Base-by-base conservation (phyloP, 2,888 invertebrate genomes). In the Halocaridina rubra region DNA sequence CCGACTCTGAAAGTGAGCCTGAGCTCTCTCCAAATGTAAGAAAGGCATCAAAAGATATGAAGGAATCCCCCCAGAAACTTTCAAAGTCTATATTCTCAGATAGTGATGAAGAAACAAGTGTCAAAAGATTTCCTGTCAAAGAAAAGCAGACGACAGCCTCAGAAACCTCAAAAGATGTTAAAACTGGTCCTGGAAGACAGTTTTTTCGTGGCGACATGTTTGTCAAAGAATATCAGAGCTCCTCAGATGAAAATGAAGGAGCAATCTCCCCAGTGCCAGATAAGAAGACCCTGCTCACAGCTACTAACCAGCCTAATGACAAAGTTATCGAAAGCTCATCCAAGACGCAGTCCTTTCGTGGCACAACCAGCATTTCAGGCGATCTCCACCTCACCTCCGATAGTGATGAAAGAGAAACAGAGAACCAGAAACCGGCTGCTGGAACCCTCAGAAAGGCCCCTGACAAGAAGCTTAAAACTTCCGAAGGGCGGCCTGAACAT, bases 381-480 rank as follows among this genome's bases (percentile, higher is more conserved):
- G 82, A 82, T 77, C 61, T 82, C 19, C 82, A 33, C 19, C 77
- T 82, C 82, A 82, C 82, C 69, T 82, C 84, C 29, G 84, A 84
- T 33, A 84, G 84, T 24, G 86, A 86, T 19, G 86, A 79, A 61
- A 53, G 82, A 59, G 88, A 88, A 74, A 80, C 75, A 27, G 88
- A 88, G 61, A 88, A 88, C 67, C 84, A 88, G 81, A 85, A 84
- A 82, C 82, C 71, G 71, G 84, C 72, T 19, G 78, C 77, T 86
- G 88, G 79, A 82, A 82, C 88, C 88, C 86, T 91, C 90, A 93
- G 93, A 91, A 94, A 93, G 93, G 93, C 94, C 93, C 94, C 94
- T 91, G 94, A 94, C 92, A 94, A 94, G 94, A 94, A 94, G 94
- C 94, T 94, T 94, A 94, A 94, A 94, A 94, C 94, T 94, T 94